A percentile compares a stretch with the other conserved stretches of the same genome.
Conservation (phyloP, 2,888 invertebrate genomes). For the Selenia dentaria region DNA sequence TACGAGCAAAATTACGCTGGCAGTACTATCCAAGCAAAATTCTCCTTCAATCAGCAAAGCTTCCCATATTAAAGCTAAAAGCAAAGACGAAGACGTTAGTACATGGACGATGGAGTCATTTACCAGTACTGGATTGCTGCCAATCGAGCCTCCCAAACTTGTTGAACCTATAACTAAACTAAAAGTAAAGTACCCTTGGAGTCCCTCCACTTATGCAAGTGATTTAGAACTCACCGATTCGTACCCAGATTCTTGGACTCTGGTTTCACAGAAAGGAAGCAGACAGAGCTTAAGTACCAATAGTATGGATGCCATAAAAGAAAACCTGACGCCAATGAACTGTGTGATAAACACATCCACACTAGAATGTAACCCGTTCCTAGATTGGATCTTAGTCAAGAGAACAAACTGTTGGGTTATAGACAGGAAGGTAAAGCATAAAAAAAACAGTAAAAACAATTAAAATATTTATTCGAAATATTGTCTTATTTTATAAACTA, state of each 20-base stretch:
- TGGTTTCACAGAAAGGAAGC: background rate
- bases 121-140: slow-evolving; percentile 35
- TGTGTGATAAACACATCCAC: slow-evolving; percentile 12
- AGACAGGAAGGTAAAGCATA: background rate
- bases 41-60: slow-evolving; percentile 5
- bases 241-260: slow-evolving; percentile 48
- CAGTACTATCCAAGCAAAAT: slow-evolving; percentile 8
- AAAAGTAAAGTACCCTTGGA: slow-evolving; percentile 49
- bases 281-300: slow-evolving; percentile 36
- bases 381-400: slow-evolving; percentile 36
- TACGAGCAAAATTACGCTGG: slow-evolving; percentile 28
- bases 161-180: slow-evolving; percentile 9
- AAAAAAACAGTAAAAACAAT: slow-evolving; percentile 48
- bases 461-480: slow-evolving; percentile 51
- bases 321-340: slow-evolving; percentile 32
- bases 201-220: slow-evolving; percentile 39
- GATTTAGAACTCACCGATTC: slow-evolving; percentile 33
- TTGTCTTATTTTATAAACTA: slow-evolving; percentile 21
- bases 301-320: background rate
- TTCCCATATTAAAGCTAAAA: background rate
- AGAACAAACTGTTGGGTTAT: background rate
- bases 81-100: slow-evolving; percentile 20
- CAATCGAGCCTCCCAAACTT: background rate
- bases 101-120: slow-evolving; percentile 55
- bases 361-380: background rate